Conservation (phyloP, 2,888 invertebrate species). For the Phengaris arion region DNA sequence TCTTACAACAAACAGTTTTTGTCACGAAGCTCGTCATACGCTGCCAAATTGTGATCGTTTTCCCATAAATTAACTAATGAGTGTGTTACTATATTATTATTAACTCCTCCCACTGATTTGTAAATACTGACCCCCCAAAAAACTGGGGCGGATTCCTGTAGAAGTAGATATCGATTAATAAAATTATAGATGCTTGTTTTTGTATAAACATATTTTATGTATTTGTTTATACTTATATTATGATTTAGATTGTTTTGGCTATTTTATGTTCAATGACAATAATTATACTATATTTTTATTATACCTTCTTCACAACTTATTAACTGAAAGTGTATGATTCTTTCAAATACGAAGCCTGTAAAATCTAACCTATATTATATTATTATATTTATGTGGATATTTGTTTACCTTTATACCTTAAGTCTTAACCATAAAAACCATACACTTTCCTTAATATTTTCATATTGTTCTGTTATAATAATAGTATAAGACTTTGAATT, state of each 20-base stretch:
- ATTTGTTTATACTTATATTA: slow-evolving; percentile 28
- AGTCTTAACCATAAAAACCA: background rate
- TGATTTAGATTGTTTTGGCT: slow-evolving; percentile 69
- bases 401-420: background rate
- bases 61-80: slow-evolving; percentile 60
- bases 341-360: background rate
- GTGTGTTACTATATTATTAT: slow-evolving; percentile 45
- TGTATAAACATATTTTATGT: slow-evolving; percentile 33
- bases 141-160: slow-evolving; percentile 38
- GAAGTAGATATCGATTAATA: slow-evolving; percentile 35
- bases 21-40: slow-evolving; percentile 73
- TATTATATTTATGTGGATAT: background rate
- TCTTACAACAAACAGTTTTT: slow-evolving; percentile 32
- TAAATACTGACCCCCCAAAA: slow-evolving; percentile 37
- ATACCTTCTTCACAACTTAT: background rate
- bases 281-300: background rate
- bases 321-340: slow-evolving; percentile 25
- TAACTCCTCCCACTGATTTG: slow-evolving; percentile 35
- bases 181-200: slow-evolving; percentile 36
- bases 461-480: background rate
- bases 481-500: background rate
- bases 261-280: slow-evolving; percentile 60
- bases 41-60: slow-evolving; percentile 68
- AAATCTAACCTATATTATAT: too few relatives aligned
- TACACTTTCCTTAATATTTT: background rate